phyloP scores from a whole-genome alignment of 2,888 invertebrate genomes.

The Allacma fusca region DNA sequence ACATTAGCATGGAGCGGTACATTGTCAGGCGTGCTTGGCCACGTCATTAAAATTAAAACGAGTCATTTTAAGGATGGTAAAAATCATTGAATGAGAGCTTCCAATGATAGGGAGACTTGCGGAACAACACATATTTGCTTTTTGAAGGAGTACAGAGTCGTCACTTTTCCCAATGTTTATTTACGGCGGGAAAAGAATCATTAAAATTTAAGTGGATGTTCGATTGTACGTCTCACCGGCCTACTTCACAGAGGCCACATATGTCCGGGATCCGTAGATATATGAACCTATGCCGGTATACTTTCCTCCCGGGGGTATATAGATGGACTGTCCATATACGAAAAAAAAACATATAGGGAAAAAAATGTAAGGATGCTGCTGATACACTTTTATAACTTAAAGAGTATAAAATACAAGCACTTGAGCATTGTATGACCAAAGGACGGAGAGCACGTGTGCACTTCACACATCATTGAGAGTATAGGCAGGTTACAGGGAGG shows the following conservation, averaged over 20 bases:
- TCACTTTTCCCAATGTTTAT: constrained; percentile 36
- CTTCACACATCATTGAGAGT: constrained; percentile 30
- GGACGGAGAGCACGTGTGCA: constrained; percentile 16
- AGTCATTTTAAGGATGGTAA: constrained; percentile 14
- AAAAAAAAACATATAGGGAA: constrained; percentile 13
- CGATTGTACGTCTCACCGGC: neutral
- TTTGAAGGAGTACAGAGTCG: neutral
- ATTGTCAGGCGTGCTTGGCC: constrained; percentile 6
- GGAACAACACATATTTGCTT: no score
- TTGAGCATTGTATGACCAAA: neutral
- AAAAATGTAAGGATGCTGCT: no score
- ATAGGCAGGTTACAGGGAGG: constrained; percentile 18
- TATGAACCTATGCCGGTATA: neutral
- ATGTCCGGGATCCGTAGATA: neutral
- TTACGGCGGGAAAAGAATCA: constrained; percentile 30
- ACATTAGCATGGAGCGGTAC: constrained; percentile 7
- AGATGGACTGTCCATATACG: neutral
- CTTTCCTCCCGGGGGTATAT: neutral
- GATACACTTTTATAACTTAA: no score
- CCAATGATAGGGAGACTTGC: no score
- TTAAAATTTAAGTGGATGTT: constrained; percentile 38
- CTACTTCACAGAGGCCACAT: no score
- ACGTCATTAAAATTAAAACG: constrained; percentile 28
- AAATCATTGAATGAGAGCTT: neutral
- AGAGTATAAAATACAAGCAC: neutral